Evolutionary conservation across 2,888 invertebrate species (phyloP).

Genomic region (Maniola hyperantus): DNA sequence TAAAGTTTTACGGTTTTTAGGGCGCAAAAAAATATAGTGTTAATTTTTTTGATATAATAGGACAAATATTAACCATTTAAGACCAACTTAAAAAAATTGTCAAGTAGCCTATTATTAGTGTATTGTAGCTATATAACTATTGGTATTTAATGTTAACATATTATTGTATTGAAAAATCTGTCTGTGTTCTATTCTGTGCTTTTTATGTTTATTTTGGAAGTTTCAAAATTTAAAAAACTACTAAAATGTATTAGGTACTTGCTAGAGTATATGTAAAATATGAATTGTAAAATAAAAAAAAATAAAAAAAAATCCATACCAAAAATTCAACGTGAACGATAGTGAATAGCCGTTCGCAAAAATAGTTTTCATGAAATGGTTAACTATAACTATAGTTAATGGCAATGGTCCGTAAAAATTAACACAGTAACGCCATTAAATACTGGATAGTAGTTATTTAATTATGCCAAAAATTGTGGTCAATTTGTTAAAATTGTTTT

Average conservation of each 20-base stretch:
- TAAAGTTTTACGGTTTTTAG: too few relatives aligned
- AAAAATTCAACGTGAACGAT: neutral
- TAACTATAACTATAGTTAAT: too few relatives aligned
- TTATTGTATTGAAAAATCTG: slow-evolving; percentile 1
- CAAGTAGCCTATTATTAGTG: too few relatives aligned
- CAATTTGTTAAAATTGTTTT: neutral
- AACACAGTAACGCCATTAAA: too few relatives aligned
- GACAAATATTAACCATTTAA: too few relatives aligned
- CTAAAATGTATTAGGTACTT: too few relatives aligned
- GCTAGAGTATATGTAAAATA: neutral
- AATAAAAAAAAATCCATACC: too few relatives aligned
- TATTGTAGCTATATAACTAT: neutral
- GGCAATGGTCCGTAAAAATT: too few relatives aligned
- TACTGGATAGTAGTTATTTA: neutral
- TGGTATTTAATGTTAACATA: neutral
- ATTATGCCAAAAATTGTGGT: neutral
- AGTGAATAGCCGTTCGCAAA: neutral
- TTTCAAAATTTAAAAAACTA: slow-evolving; percentile 20
- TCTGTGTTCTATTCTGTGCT: slow-evolving; percentile 50
- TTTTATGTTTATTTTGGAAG: slow-evolving; percentile 38
- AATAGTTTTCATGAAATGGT: neutral
- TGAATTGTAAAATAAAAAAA: too few relatives aligned
- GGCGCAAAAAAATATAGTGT: too few relatives aligned
- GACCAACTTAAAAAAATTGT: too few relatives aligned
- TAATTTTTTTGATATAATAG: too few relatives aligned